phyloP scores from a whole-genome alignment of 35 echinoderm and acorn worm genomes.

The Holothuria glaberrima region DNA sequence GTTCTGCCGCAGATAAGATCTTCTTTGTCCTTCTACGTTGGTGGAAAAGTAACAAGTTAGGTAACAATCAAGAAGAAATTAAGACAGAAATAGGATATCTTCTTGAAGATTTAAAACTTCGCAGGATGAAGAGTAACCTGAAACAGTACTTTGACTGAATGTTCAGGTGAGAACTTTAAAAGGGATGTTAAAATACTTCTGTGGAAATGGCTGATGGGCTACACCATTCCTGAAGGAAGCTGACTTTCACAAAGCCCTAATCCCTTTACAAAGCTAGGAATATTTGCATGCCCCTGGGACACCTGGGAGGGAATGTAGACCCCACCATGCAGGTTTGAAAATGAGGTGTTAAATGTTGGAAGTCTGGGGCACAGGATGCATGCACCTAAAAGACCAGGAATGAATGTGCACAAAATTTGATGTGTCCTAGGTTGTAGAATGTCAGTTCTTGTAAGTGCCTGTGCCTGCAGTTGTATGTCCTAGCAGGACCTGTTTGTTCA shows the following conservation, averaged over 20 bases:
- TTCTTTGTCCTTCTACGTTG: conserved; percentile 34
- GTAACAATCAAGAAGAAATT: conserved; percentile 5
- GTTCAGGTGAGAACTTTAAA: neutral
- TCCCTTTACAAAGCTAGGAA: neutral
- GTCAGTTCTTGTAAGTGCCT: too few species aligned
- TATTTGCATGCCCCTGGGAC: too few species aligned
- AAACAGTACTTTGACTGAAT: conserved; percentile 16
- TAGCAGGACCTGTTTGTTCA: too few species aligned
- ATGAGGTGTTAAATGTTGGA: too few species aligned
- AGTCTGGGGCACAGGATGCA: too few species aligned
- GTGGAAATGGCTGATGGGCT: neutral
- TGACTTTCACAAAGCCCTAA: neutral
- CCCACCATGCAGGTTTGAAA: too few species aligned
- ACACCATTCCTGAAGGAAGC: neutral
- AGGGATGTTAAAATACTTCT: neutral
- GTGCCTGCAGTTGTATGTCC: too few species aligned
- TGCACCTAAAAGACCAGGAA: too few species aligned
- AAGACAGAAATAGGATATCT: conserved; percentile 12
- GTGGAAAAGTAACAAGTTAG: conserved; percentile 25
- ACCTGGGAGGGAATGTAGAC: too few species aligned
- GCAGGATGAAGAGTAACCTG: conserved; percentile 38
- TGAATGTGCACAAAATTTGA: too few species aligned
- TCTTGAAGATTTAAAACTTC: conserved; percentile 19
- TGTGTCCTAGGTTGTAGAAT: too few species aligned
- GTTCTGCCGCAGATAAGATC: conserved; percentile 11